phyloP scores from a whole-genome alignment of 1,140 invertebrate species.

The Drosophila bocqueti region DNA sequence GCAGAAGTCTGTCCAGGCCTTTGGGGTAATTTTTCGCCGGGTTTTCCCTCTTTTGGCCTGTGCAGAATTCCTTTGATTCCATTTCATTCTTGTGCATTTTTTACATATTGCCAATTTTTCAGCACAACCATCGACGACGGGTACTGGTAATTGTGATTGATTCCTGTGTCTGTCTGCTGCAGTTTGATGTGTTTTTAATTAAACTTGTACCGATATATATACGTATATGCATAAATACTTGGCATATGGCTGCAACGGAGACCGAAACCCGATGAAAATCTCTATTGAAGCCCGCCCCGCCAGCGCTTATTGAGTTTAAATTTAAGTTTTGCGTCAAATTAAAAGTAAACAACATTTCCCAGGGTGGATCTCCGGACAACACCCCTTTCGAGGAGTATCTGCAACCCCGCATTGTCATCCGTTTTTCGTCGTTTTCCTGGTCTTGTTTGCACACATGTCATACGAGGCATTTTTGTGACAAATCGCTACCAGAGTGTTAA shows the following conservation, averaged over 20 bases:
- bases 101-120: constrained; percentile 56
- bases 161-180: constrained; percentile 62
- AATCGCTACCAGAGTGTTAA: constrained; percentile 78
- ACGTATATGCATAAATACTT: constrained; percentile 63
- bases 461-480: constrained; percentile 71
- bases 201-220: constrained; percentile 56
- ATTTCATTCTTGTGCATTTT: constrained; percentile 50
- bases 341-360: constrained; percentile 67
- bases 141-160: constrained; percentile 73
- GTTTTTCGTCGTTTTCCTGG: constrained; percentile 38
- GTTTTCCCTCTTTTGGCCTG: constrained; percentile 20
- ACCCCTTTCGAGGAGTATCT: constrained; percentile 55
- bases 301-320: constrained; percentile 29
- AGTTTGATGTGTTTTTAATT: constrained; percentile 78
- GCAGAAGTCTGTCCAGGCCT: background rate
- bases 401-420: constrained; percentile 31
- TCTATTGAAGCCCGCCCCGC: background rate
- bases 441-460: constrained; percentile 81
- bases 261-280: constrained; percentile 27
- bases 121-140: constrained; percentile 20
- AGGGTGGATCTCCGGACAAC: constrained; percentile 40
- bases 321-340: constrained; percentile 69
- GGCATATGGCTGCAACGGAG: background rate
- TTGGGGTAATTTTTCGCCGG: constrained; percentile 2
- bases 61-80: constrained; percentile 53